Percentiles rank a stretch among this genome's conserved stretches.
phyloP scores from a whole-genome alignment of 1,140 invertebrate genomes.

The Lepidurus packardi region DNA sequence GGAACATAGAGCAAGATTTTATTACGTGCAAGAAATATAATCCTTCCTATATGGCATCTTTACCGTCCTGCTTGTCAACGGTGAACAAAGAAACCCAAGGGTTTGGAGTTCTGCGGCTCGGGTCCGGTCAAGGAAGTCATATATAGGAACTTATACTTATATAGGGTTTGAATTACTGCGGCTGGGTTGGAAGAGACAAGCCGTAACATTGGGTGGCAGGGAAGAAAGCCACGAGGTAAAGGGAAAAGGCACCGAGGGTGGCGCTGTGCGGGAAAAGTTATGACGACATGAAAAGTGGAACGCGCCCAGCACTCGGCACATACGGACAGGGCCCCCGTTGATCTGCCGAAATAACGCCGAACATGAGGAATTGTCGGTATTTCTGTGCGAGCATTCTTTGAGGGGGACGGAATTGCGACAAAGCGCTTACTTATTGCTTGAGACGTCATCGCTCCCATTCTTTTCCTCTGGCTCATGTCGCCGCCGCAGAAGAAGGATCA shows the following conservation, averaged over 20 bases:
- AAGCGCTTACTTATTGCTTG: constrained; percentile 4
- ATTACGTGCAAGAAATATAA: not conserved
- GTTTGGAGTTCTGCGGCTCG: not conserved
- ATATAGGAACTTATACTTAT: constrained; percentile 1
- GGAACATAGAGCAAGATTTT: not conserved
- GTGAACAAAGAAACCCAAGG: not conserved
- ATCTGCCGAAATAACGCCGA: not conserved
- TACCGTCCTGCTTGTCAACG: not conserved
- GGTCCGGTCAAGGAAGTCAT: not conserved
- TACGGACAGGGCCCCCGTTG: not conserved
- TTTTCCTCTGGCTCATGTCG: not conserved
- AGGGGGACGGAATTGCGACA: not conserved
- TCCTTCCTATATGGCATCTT: not conserved
- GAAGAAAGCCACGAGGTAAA: not conserved
- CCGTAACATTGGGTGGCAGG: not conserved
- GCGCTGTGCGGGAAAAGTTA: not conserved
- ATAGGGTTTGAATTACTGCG: not conserved
- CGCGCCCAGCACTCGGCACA: not conserved
- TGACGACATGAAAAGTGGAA: not conserved
- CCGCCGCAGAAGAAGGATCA: not conserved
- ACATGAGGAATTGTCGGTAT: not conserved
- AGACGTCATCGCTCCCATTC: not conserved
- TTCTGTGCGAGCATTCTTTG: not conserved
- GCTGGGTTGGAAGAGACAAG: not conserved
- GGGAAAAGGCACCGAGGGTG: not conserved